A percentile compares a stretch with the other conserved stretches of the same genome.
These are phyloP conservation scores for Andrena dorsata DNA, from an alignment of 2,888 invertebrate species.

Conservation along the genomic window DNA sequence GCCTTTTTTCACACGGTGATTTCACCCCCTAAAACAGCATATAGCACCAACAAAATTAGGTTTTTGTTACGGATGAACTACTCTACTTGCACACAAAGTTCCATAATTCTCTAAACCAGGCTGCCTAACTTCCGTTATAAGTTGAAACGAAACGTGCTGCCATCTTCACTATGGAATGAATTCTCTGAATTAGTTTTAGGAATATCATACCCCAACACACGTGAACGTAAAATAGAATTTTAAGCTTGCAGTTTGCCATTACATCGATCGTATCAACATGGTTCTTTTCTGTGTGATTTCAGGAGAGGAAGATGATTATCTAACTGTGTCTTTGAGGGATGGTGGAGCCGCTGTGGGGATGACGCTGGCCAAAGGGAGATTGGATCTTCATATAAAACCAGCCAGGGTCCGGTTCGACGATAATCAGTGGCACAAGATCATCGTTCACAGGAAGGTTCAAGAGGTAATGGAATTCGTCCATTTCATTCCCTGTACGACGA, in stretches of 20 bases:
- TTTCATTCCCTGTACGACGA: conserved; percentile 1
- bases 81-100: too few species aligned
- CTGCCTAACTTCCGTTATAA: too few species aligned
- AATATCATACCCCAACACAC: not conserved
- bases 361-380: conserved; percentile 95
- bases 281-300: conserved; percentile 73
- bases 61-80: too few species aligned
- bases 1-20: too few species aligned
- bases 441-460: conserved; percentile 95
- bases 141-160: too few species aligned
- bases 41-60: too few species aligned
- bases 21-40: too few species aligned
- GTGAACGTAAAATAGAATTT: not conserved
- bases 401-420: conserved; percentile 96
- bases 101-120: too few species aligned
- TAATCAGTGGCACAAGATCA: conserved; percentile 98
- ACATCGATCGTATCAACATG: not conserved
- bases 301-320: conserved; percentile 96
- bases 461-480: conserved; percentile 88
- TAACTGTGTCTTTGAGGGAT: conserved; percentile 95
- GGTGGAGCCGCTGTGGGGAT: conserved; percentile 95
- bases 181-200: not conserved
- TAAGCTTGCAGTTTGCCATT: conserved; percentile 2
- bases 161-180: not conserved
- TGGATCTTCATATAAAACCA: conserved; percentile 95